These are phyloP conservation scores for Nannoperca australis DNA, from an alignment of 2,797 vertebrate species.

Conservation along the genomic window DNA sequence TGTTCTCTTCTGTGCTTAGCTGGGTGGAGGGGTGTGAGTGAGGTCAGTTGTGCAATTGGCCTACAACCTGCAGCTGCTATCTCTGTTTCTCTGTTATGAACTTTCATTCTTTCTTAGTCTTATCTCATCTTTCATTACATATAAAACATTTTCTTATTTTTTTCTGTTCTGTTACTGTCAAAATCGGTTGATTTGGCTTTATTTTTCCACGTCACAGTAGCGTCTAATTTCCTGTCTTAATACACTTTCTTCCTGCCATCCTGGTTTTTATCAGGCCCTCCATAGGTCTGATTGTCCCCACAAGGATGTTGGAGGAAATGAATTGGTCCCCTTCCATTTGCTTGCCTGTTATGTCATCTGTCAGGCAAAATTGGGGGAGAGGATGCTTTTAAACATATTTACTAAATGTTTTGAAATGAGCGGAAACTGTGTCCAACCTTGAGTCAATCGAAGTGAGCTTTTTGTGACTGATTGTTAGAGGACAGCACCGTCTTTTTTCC, in stretches of 20 bases:
- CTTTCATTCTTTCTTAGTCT: slow-evolving; percentile 10
- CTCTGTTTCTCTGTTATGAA: neutral
- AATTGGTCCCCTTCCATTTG: slow-evolving; percentile 28
- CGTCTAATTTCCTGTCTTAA: slow-evolving; percentile 15
- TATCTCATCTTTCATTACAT: neutral
- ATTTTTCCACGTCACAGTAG: neutral
- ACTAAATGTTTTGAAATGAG: slow-evolving; percentile 4
- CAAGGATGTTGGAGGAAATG: neutral
- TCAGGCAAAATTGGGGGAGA: slow-evolving; percentile 13
- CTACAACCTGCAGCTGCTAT: slow-evolving; percentile 35
- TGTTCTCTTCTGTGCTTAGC: slow-evolving; percentile 42
- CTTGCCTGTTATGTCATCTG: slow-evolving; percentile 26
- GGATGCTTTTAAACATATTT: slow-evolving; percentile 21
- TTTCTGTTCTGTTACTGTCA: neutral
- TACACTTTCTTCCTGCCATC: neutral
- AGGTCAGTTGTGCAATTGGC: slow-evolving; percentile 38
- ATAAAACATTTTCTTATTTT: neutral
- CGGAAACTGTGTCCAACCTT: neutral
- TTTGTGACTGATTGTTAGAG: neutral
- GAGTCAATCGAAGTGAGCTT: slow-evolving; percentile 2
- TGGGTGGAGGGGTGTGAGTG: neutral
- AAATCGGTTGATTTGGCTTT: neutral
- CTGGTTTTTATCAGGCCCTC: neutral
- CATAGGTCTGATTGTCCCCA: slow-evolving; percentile 5
- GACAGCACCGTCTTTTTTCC: neutral